Base-by-base conservation (phyloP, 1,140 invertebrate species). In the Pollicipes pollicipes region DNA sequence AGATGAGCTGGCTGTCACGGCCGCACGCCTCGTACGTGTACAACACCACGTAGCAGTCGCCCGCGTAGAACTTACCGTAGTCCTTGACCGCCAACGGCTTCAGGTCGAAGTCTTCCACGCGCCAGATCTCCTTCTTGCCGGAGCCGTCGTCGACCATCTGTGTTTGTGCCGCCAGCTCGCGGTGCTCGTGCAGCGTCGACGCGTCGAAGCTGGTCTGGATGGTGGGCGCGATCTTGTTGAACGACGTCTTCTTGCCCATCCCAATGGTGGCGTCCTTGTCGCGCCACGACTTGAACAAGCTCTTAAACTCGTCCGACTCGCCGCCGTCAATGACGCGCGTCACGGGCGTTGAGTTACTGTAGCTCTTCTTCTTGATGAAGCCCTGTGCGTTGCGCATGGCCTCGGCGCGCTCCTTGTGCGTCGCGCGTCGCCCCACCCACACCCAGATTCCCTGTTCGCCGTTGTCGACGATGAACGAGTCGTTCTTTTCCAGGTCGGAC, bases 391-490 rank as follows among this genome's bases (percentile, higher is more conserved):
- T 93, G 74, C 90, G 83, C 79, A 95, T 87, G 0, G 90, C 90
- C 81, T 88, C 90, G 29, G 83, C 82, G 73, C 87, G 84, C 79
- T 89, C 90, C 74, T 85, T 87, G 45, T 81, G 81, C 68, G 81
- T 85, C 58, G 89, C 85, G 74, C 85, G 81, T 77, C 84, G 85
- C 0, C 94, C 94, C 13, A 93, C 88, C 94, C 94, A 97, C 1
- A 93, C 88, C 92, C 93, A 97, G 71, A 96, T 87, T 0, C 91
- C 92, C 35, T 75, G 73, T 16, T 82, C 81, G 26, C 88, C 89
- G 75, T 90, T 90, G 78, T 96, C 93, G 35, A 97, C 81, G 71
- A 97, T 87, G 79, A 88, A 97, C 0, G 91, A 88, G 74, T 90
- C 87, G 87, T 90, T 78, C 27, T 87, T 87, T 73, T 85, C 83